Conservation (phyloP, 1,140 invertebrate genomes). For the Amyelois transitella region DNA sequence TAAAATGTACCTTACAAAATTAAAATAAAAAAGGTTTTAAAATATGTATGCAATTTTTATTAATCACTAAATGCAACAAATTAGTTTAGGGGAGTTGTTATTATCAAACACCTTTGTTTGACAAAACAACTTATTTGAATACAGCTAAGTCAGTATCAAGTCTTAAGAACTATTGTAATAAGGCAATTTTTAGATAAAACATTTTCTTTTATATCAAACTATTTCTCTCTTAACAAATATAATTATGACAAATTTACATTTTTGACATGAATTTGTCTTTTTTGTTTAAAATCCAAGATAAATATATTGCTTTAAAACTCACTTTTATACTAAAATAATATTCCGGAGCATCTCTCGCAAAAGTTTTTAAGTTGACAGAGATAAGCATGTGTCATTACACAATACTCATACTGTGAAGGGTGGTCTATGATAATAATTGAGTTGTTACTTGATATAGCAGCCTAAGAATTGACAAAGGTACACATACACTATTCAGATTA, state of each 20-base stretch:
- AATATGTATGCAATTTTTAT: constrained; percentile 72
- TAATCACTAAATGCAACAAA: constrained; percentile 74
- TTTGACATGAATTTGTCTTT: constrained; percentile 48
- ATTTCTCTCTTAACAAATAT: constrained; percentile 70
- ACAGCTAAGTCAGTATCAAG: constrained; percentile 71
- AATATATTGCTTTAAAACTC: constrained; percentile 59
- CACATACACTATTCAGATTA: too few relatives aligned
- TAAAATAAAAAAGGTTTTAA: constrained; percentile 47
- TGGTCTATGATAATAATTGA: constrained; percentile 47
- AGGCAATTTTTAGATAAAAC: constrained; percentile 72
- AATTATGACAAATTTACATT: constrained; percentile 64
- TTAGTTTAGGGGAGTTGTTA: constrained; percentile 64
- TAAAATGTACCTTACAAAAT: background rate
- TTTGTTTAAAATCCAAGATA: constrained; percentile 46
- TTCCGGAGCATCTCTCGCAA: constrained; percentile 19
- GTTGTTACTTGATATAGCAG: constrained; percentile 49
- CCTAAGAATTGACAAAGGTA: constrained; percentile 56
- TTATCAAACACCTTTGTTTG: constrained; percentile 45
- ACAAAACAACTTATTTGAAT: constrained; percentile 54
- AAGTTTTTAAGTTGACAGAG: background rate
- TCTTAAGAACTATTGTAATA: constrained; percentile 69
- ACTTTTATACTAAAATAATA: constrained; percentile 57
- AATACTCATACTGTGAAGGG: background rate
- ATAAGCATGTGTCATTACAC: background rate
- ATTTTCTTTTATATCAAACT: constrained; percentile 70